Evolutionary conservation across 2,113 vertebrate genomes (phyloP).

Genomic region (Globicephala melas): DNA sequence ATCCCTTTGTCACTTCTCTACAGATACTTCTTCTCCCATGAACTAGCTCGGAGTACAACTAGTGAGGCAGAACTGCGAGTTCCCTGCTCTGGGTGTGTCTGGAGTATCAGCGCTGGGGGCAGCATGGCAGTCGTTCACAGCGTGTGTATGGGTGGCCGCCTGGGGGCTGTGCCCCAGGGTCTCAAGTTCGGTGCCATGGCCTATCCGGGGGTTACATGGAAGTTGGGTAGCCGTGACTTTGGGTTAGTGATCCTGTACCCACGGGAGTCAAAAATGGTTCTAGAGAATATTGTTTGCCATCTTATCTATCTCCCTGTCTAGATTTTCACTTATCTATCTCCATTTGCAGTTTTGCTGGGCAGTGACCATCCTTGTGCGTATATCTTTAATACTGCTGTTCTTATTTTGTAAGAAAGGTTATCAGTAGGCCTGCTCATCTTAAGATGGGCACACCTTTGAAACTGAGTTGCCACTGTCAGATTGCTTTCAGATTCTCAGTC

Average conservation of each 20-base stretch:
- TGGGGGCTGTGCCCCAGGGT: not conserved
- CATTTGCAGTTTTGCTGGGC: not conserved
- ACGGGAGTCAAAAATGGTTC: not conserved
- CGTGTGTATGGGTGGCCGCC: fast-evolving
- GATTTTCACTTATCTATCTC: not conserved
- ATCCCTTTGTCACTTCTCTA: not conserved
- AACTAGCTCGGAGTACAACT: not conserved
- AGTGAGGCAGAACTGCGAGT: not conserved
- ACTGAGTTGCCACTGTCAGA: not conserved
- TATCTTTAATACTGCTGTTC: not conserved
- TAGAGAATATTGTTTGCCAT: not conserved
- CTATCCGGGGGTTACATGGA: not conserved
- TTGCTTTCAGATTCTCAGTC: not conserved
- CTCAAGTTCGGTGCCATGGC: fast-evolving
- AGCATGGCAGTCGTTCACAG: not conserved
- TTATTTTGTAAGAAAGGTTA: not conserved
- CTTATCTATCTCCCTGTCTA: not conserved
- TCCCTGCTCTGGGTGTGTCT: not conserved
- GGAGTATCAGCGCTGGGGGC: too few species aligned
- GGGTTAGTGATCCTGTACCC: not conserved
- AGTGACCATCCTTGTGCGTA: fast-evolving
- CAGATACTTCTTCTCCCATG: not conserved
- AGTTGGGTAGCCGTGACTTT: not conserved
- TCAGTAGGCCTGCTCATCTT: not conserved
- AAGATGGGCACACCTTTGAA: not conserved